phyloP scores from a whole-genome alignment of 2,888 invertebrate genomes.

The Agrotis exclamationis region DNA sequence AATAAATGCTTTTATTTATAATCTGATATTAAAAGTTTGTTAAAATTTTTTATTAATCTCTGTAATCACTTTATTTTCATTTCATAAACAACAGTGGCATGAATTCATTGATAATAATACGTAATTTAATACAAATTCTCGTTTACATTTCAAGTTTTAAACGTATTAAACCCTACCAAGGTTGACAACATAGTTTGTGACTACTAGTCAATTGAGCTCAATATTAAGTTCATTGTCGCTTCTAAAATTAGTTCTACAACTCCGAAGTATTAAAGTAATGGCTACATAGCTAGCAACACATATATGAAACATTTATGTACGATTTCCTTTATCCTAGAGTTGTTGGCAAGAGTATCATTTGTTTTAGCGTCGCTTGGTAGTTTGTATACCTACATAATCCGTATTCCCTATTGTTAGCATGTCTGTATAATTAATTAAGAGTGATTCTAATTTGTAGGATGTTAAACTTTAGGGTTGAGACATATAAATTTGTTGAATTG shows the following conservation, averaged over 20 bases:
- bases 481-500: neutral
- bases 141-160: neutral
- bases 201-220: constrained; percentile 28
- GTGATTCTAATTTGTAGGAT: constrained; percentile 25
- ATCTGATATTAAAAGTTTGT: no score
- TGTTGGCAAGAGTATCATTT: constrained; percentile 27
- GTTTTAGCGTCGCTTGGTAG: neutral
- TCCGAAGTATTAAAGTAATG: constrained; percentile 17
- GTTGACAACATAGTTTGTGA: no score
- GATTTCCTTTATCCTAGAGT: constrained; percentile 6
- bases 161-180: constrained; percentile 40
- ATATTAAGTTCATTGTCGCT: constrained; percentile 69
- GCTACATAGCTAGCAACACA: constrained; percentile 10
- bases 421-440: constrained; percentile 21
- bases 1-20: no score
- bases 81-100: constrained; percentile 29
- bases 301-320: neutral
- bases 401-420: constrained; percentile 20
- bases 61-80: constrained; percentile 34
- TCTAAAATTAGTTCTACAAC: constrained; percentile 69
- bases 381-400: constrained; percentile 9
- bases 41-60: neutral
- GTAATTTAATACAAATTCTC: constrained; percentile 19
- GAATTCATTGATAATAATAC: constrained; percentile 15
- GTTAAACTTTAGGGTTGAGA: constrained; percentile 13